Percentiles rank a stretch among this genome's conserved stretches.
phyloP scores from a whole-genome alignment of 2,113 vertebrate genomes.

The Argyrosomus japonicus region DNA sequence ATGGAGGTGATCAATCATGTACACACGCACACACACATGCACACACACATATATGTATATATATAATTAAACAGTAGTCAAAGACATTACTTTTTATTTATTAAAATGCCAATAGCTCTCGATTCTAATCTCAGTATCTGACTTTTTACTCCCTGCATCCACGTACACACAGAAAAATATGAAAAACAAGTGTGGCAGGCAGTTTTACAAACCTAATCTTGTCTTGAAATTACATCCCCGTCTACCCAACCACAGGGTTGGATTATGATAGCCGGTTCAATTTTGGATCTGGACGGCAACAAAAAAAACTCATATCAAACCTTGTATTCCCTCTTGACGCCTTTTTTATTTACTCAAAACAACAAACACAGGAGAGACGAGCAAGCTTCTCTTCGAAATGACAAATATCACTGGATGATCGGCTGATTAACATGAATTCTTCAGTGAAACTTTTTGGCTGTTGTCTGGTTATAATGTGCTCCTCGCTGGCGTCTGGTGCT shows the following conservation, averaged over 20 bases:
- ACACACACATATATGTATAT: not conserved
- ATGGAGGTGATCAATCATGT: slow-evolving; percentile 68
- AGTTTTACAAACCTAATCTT: not conserved
- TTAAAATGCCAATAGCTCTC: no score
- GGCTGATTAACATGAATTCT: not conserved
- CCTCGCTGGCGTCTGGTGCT: not conserved
- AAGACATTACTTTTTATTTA: no score
- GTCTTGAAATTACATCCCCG: not conserved
- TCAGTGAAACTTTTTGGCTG: not conserved
- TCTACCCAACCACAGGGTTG: not conserved
- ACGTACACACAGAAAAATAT: not conserved
- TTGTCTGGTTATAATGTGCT: not conserved
- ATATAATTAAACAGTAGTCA: no score
- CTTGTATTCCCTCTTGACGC: not conserved
- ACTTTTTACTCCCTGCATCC: no score
- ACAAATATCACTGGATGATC: no score
- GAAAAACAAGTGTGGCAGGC: not conserved
- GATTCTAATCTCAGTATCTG: not conserved
- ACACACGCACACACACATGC: slow-evolving; percentile 12
- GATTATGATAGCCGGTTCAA: not conserved
- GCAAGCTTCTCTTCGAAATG: no score
- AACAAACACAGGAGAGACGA: not conserved
- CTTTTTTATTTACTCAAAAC: not conserved
- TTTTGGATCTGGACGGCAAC: not conserved
- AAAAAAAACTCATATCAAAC: not conserved